These are phyloP conservation scores for Prionace glauca DNA, from an alignment of 2,797 vertebrate genomes.

Conservation along the genomic window DNA sequence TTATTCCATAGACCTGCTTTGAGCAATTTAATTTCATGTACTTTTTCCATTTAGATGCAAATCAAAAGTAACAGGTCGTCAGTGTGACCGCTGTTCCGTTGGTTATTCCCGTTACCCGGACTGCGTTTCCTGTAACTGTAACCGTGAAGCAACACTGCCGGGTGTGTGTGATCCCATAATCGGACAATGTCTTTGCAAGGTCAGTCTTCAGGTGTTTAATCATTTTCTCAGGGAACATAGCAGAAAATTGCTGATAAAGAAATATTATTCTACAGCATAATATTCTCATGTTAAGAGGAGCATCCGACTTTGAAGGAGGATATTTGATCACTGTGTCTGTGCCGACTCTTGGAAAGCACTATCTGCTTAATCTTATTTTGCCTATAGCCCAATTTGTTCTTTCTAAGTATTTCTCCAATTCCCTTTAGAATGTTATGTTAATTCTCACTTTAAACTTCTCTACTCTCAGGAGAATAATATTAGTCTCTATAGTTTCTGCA, in stretches of 20 bases:
- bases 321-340: background rate
- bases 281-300: background rate
- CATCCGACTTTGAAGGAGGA: background rate
- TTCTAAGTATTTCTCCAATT: background rate
- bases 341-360: background rate
- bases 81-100: slow-evolving; percentile 73
- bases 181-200: slow-evolving; percentile 84
- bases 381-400: background rate
- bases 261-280: background rate
- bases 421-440: background rate
- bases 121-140: slow-evolving; percentile 72
- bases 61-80: slow-evolving; percentile 68
- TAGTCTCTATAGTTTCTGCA: background rate
- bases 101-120: slow-evolving; percentile 76
- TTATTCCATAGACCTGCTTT: background rate
- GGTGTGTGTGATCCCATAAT: slow-evolving; percentile 71
- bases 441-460: background rate
- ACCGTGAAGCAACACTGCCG: slow-evolving; percentile 62
- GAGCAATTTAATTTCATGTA: slow-evolving; percentile 36
- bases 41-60: slow-evolving; percentile 68
- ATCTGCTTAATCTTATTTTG: background rate
- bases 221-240: background rate
- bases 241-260: background rate
- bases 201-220: slow-evolving; percentile 49
- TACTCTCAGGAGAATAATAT: background rate